Base-by-base conservation (phyloP, 2,113 vertebrate genomes). In the Thymallus thymallus region DNA sequence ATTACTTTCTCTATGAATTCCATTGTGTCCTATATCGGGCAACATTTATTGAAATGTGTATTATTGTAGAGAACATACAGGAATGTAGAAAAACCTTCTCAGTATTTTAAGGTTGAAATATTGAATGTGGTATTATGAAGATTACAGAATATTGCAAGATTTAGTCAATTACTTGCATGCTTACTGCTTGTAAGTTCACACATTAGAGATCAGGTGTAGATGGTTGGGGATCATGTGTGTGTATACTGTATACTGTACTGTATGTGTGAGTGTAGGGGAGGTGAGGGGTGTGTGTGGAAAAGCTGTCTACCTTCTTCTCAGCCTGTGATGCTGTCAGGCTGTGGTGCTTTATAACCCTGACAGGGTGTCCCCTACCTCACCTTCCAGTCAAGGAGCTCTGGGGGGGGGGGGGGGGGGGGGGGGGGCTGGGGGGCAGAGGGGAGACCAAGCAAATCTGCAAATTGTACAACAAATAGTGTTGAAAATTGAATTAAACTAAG, bases 351-450 rank as follows among this genome's bases (percentile, higher is more conserved):
- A 84, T 85, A 75, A 84, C 80, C 79, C 81, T 46, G 81, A 88
- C 83, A 80, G 83, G 72, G 61, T 87, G 91, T 90, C 88, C 89
- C 89, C 87, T 80, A 88, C 82, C 83, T 90, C 87, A 88, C 89
- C 88, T 88, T 89, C 77, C 76, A 84, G 88, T 74, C 80, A 88
- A 85, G 82, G 80, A 72, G 72, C 79, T 60, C 84, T 82, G 32
- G 32, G 6, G 32, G 5, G 6, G 32, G 6, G 6, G 6, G 32
- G 32, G 32, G 32, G 6, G 32, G 5, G 6, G 32, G 6, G 6
- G 6, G 32, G 32, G n/a, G n/a, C n/a, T n/a, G n/a, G n/a, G 32
- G 32, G 6, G 32, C 32, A 32, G 32, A 32, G 6, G 6, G 32
- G 32, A 32, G 32, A 32, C 32, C 32, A 32, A 32, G 30, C 30